Percentiles rank a stretch among this genome's conserved stretches.
Evolutionary conservation across 2,113 vertebrate species (phyloP).

Genomic region (Pelecanus crispus): DNA sequence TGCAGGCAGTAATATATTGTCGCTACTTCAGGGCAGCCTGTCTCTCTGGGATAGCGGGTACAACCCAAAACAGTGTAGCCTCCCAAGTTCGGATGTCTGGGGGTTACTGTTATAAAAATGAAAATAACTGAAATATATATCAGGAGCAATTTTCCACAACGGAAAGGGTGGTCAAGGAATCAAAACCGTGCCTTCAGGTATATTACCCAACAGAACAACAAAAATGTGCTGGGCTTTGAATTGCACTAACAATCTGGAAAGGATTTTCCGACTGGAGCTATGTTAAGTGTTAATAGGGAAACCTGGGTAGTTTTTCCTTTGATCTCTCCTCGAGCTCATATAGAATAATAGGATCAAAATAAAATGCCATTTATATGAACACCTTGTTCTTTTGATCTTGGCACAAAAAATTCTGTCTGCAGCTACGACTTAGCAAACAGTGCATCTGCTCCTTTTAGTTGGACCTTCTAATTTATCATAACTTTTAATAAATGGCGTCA

Average conservation of each 20-base stretch:
- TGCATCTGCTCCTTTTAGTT: slow-evolving; percentile 19
- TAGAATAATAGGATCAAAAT: slow-evolving; percentile 73
- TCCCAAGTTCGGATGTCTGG: background rate
- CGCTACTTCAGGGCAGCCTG: background rate
- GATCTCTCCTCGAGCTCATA: slow-evolving; percentile 61
- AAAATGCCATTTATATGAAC: slow-evolving; percentile 64
- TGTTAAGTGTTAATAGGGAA: slow-evolving; percentile 69
- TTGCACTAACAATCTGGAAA: slow-evolving; percentile 71
- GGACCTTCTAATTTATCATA: background rate
- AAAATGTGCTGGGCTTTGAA: slow-evolving; percentile 61
- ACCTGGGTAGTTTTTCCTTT: slow-evolving; percentile 69
- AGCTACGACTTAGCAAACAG: background rate
- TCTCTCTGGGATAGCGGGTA: background rate
- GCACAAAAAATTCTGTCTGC: slow-evolving; percentile 33
- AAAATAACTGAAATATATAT: background rate
- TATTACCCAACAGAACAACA: slow-evolving; percentile 40
- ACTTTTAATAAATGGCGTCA: slow-evolving; percentile 19
- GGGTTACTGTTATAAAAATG: background rate
- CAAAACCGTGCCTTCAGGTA: slow-evolving; percentile 56
- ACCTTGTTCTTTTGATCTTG: slow-evolving; percentile 77
- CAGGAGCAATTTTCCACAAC: slow-evolving; percentile 45
- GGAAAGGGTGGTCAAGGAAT: slow-evolving; percentile 46
- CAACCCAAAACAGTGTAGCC: background rate
- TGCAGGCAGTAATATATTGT: background rate
- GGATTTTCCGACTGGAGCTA: slow-evolving; percentile 69